Percentiles rank a stretch among this genome's conserved stretches.
Conservation (phyloP, 1,140 invertebrate genomes). For the Maconellicoccus hirsutus region DNA sequence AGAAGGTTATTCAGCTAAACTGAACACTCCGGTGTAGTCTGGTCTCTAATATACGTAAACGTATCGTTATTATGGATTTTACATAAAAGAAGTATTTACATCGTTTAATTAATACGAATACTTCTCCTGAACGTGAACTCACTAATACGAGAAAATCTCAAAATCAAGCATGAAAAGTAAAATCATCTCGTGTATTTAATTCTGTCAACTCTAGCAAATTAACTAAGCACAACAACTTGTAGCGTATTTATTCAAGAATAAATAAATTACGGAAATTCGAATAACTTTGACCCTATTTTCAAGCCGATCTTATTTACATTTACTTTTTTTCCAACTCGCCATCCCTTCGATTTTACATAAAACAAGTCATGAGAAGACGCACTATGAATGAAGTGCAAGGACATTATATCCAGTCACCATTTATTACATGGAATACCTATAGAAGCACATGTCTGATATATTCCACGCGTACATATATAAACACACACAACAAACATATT, state of each 20-base stretch:
- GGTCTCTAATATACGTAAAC: too few relatives aligned
- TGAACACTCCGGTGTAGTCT: too few relatives aligned
- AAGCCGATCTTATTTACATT: not conserved
- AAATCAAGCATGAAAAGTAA: not conserved
- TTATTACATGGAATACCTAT: not conserved
- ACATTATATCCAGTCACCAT: not conserved
- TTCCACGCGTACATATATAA: not conserved
- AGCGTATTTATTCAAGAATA: not conserved
- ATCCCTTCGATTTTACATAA: not conserved
- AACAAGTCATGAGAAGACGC: not conserved
- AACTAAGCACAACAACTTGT: not conserved
- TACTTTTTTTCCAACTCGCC: not conserved
- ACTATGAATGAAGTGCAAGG: conserved; percentile 1
- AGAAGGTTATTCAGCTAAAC: too few relatives aligned
- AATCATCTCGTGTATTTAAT: not conserved
- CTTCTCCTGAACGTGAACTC: not conserved
- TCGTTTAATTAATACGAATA: not conserved
- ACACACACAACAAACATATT: not conserved
- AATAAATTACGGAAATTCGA: not conserved
- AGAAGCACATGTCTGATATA: not conserved
- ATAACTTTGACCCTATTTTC: conserved; percentile 5
- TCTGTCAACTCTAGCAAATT: not conserved
- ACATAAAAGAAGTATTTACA: not conserved
- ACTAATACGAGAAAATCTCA: not conserved
- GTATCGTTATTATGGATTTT: too few relatives aligned